Evolutionary conservation across 1,140 invertebrate species (phyloP).

Genomic region (Thalassaphorura encarpata): DNA sequence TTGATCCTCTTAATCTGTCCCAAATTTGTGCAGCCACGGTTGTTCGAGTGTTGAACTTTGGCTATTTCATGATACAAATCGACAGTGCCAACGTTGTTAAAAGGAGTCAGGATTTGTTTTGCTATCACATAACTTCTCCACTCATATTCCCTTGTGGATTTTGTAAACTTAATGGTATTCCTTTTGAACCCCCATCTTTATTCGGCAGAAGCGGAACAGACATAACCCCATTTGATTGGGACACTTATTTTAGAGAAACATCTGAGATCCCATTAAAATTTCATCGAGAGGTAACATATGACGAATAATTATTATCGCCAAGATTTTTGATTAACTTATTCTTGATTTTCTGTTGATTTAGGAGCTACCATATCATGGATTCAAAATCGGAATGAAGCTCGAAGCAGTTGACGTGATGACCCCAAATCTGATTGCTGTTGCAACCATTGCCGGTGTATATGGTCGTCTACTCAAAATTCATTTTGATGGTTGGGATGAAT

Average conservation of each 20-base stretch:
- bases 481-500: slow-evolving; percentile 92
- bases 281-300: no score
- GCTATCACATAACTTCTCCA: slow-evolving; percentile 83
- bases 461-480: slow-evolving; percentile 78
- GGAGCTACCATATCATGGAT: no score
- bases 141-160: slow-evolving; percentile 91
- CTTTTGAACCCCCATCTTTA: not conserved
- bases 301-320: no score
- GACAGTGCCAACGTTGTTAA: not conserved
- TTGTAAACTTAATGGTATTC: slow-evolving; percentile 26
- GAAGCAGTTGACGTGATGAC: slow-evolving; percentile 96
- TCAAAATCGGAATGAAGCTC: slow-evolving; percentile 78
- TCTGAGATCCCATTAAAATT: no score
- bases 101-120: slow-evolving; percentile 52
- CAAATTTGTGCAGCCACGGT: no score
- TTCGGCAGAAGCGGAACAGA: no score
- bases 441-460: slow-evolving; percentile 74
- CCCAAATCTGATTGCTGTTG: slow-evolving; percentile 87
- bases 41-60: not conserved
- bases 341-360: no score
- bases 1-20: no score
- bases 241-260: no score
- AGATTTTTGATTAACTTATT: no score
- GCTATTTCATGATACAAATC: not conserved
- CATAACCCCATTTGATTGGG: no score